Evolutionary conservation across 2,797 vertebrate genomes (phyloP).

Genomic region (Sebastes miniatus): DNA sequence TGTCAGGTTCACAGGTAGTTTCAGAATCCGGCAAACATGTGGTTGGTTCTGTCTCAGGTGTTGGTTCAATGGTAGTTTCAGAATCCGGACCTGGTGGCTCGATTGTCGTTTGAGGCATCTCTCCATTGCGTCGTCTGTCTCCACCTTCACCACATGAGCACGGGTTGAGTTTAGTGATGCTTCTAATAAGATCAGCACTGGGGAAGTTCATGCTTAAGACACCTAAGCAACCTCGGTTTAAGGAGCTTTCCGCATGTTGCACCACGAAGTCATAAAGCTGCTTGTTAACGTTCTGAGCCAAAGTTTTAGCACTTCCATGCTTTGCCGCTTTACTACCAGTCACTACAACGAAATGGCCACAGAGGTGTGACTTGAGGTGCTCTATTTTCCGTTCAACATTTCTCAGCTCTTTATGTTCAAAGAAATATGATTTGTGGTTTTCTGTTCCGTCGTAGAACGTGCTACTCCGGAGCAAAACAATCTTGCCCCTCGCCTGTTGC

Average conservation of each 20-base stretch:
- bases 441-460: background rate
- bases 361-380: constrained; percentile 3
- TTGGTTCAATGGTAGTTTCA: background rate
- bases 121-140: background rate
- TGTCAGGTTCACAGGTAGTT: background rate
- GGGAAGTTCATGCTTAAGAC: constrained; percentile 57
- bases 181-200: constrained; percentile 36
- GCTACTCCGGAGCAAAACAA: constrained; percentile 53
- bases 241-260: background rate
- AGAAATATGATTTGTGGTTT: constrained; percentile 17
- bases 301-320: rapidly evolving
- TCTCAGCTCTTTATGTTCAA: constrained; percentile 3
- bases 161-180: constrained; percentile 31
- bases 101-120: background rate
- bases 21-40: background rate
- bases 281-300: constrained; percentile 32
- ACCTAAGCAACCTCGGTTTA: constrained; percentile 45
- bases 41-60: rapidly evolving
- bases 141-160: constrained; percentile 35
- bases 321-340: background rate
- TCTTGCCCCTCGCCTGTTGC: constrained; percentile 53
- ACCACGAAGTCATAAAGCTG: constrained; percentile 18
- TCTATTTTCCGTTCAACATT: constrained; percentile 21
- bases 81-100: background rate
- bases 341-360: constrained; percentile 28